Base-by-base conservation (phyloP, 2,797 vertebrate genomes). In the Hybognathus amarus region DNA sequence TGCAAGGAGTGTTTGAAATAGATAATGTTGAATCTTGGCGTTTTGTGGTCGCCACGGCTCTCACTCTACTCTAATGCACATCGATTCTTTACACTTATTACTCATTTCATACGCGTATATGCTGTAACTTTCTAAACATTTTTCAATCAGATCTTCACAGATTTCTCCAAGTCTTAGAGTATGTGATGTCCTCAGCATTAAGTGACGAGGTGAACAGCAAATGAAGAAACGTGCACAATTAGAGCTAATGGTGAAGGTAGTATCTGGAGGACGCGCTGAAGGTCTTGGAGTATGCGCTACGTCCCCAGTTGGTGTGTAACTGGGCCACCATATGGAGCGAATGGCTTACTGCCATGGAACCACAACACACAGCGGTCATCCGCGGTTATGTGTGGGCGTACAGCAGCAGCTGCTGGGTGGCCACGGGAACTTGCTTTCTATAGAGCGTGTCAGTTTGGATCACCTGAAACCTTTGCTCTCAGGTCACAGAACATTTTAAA, bases 241-340 rank as follows among this genome's bases (percentile, higher is more conserved):
- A n/a, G 24, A 61, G 27, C 64, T 50, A 52, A 82, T 50, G 42
- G 27, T 40, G 42, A 54, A 52, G 13, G 59, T 38, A 38, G 42
- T 64, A 27, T 67, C 33, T 56, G 22, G 36, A 76, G 81, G 73
- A 56, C 24, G 6, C n/a, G 63, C 36, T 15, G 63, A 59, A 83
- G 80, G 61, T 67, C 47, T 68, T 13, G 0, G 22, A 76, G 36
- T 22, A 76, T 5, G 17, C 47, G 18, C 6, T 54, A 47, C 40
- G 13, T 63, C 79, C 79, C 79, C n/a, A 47, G 70, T 40, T 50
- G 30, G 69, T 22, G 69, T 64, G 59, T 56, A 82, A 52, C 70
- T 82, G 80, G 80, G 80, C 63, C 80, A 59, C 80, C 80, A 68
- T 83, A 83, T 76, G 73, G 61, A 83, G 45, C 73, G 1, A n/a